Evolutionary conservation across 2,113 vertebrate species (phyloP).

Genomic region (Mirounga angustirostris): DNA sequence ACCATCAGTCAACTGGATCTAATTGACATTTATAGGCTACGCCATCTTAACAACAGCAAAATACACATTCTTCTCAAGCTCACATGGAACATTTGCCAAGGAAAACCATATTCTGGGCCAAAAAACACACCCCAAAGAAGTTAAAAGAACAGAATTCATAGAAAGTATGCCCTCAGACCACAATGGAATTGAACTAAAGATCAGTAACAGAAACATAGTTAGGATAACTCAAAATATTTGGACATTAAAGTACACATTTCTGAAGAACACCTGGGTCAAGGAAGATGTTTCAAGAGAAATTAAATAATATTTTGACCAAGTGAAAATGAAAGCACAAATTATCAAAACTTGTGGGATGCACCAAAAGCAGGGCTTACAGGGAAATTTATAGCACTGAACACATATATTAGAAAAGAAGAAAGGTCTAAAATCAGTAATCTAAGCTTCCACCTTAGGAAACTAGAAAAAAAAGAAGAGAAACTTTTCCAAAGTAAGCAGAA

Average conservation of each 20-base stretch:
- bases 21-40: not conserved
- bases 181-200: not conserved
- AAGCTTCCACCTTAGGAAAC: not conserved
- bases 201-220: not conserved
- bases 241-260: not conserved
- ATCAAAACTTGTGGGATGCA: not conserved
- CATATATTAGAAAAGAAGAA: not conserved
- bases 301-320: not conserved
- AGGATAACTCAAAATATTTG: not conserved
- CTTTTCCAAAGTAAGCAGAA: not conserved
- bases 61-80: not conserved
- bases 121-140: not conserved
- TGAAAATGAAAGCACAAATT: slow-evolving; percentile 1
- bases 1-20: not conserved
- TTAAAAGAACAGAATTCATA: not conserved
- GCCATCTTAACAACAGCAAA: not conserved
- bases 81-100: not conserved
- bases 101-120: not conserved
- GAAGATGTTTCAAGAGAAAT: not conserved
- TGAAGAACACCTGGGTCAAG: not conserved
- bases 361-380: not conserved
- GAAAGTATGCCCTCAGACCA: not conserved
- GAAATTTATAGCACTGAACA: not conserved
- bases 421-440: not conserved
- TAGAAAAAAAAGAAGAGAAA: not conserved